These are phyloP conservation scores for Brenthis ino DNA, from an alignment of 2,888 invertebrate species.

Conservation along the genomic window DNA sequence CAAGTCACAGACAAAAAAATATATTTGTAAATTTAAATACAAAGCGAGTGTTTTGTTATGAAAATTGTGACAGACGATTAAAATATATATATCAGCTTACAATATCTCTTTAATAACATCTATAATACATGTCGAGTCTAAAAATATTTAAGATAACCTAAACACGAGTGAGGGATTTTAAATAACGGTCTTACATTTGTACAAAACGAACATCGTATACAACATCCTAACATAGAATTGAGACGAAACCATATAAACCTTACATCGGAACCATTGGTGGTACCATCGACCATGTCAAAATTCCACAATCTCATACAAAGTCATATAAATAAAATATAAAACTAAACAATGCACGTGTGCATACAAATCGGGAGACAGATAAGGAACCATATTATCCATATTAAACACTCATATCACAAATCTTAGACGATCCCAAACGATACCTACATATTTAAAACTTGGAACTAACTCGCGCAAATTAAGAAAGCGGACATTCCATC, in stretches of 20 bases:
- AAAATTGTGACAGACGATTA: constrained; percentile 1
- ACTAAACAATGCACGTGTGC: constrained; percentile 22
- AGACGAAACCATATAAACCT: constrained; percentile 3
- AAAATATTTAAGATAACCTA: constrained; percentile 18
- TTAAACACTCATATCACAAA: constrained; percentile 15
- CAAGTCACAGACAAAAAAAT: not conserved
- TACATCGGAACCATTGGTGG: constrained; percentile 15
- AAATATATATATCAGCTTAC: constrained; percentile 1
- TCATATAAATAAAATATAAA: constrained; percentile 28
- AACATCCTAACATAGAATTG: constrained; percentile 14
- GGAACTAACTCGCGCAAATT: constrained; percentile 19
- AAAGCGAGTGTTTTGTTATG: not conserved
- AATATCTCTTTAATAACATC: constrained; percentile 4
- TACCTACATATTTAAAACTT: not conserved
- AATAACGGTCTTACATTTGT: constrained; percentile 30
- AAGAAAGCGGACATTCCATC: constrained; percentile 16
- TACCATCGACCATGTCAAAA: constrained; percentile 6
- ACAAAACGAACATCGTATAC: constrained; percentile 34
- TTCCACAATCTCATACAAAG: not conserved
- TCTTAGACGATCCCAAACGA: constrained; percentile 2
- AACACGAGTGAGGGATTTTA: constrained; percentile 17
- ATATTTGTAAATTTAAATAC: not conserved
- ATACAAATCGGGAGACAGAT: constrained; percentile 14
- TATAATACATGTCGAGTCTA: constrained; percentile 10
- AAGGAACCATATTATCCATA: constrained; percentile 17